Evolutionary conservation across 1,140 invertebrate genomes (phyloP), one percentile per base, ranked within the genome.

Genomic region (Euglossa dilemma): DNA sequence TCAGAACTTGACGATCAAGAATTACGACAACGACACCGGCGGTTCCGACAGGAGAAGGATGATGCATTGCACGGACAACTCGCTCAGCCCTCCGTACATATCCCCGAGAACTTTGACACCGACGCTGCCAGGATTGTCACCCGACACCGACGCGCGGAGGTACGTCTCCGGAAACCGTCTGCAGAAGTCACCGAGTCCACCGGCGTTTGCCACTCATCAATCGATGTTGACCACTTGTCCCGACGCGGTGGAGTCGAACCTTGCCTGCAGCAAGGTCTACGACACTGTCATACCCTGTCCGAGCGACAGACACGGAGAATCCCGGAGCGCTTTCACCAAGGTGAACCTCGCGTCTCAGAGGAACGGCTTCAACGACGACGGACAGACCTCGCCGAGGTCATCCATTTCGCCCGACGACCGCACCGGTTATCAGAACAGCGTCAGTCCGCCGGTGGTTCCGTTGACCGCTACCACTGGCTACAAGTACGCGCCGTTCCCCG

Each of bases 261-360:
- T 90, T 18, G n/a, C 80, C 16, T 90, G 91, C 54, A 83, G 73
- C 66, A 92, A 91, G 78, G 74, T 88, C 23, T 93, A 89, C 86
- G 90, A 92, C 16, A 66, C 54, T 12, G 69, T 84, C 2, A 90
- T 91, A 20, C 74, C 87, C 7, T 93, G 91, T 74, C 63, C 84
- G 0, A 83, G 56, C 12, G 91, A 87, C 75, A 87, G 63, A 72
- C 91, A 80, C 83, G 90, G 20, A 2, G 92, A 93, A 74, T 92
- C 90, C 0, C 89, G 96, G 87, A 97, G 97, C 92, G 97, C 97
- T 5, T 98, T 98, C 82, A 97, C 97, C 2, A 98, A 98, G 94
- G 97, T 98, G 69, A 94, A 92, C 71, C 78, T 95, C 36, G 92
- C 95, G 12, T 95, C 93, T 36, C 91, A 93, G 50, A 86, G 92